Conservation (phyloP, 1,140 invertebrate genomes). For the Drosophila sechellia region DNA sequence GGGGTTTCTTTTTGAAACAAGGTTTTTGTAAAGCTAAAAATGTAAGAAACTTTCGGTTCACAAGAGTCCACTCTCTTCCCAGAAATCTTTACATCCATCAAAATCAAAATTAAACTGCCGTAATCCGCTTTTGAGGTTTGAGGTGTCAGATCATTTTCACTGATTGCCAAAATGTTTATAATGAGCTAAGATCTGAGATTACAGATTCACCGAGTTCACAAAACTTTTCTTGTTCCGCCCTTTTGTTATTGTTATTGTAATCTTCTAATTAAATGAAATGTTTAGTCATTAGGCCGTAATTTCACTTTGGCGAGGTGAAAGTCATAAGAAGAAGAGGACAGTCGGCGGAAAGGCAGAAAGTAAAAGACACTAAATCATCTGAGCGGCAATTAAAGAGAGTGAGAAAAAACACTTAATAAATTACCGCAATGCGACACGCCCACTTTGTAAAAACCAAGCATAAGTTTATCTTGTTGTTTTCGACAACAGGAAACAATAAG, state of each 20-base stretch:
- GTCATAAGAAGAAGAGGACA: constrained; percentile 49
- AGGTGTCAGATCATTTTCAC: constrained; percentile 54
- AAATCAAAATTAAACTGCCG: constrained; percentile 2
- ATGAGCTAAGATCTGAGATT: constrained; percentile 35
- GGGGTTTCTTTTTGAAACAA: constrained; percentile 1
- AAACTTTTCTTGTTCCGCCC: constrained; percentile 56
- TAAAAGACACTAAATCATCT: constrained; percentile 50
- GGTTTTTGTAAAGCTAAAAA: neutral
- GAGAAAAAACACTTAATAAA: constrained; percentile 70
- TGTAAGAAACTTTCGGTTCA: neutral
- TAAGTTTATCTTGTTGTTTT: constrained; percentile 6
- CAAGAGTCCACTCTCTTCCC: neutral
- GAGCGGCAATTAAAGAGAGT: constrained; percentile 61
- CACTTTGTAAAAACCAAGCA: constrained; percentile 43
- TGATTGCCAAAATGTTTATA: constrained; percentile 45
- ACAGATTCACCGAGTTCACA: constrained; percentile 45
- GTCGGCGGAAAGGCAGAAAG: constrained; percentile 37
- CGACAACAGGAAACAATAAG: constrained; percentile 37
- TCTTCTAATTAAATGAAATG: constrained; percentile 78
- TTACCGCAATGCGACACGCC: constrained; percentile 58
- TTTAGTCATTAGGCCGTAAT: constrained; percentile 76
- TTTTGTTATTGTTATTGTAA: constrained; percentile 24
- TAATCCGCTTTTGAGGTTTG: constrained; percentile 40
- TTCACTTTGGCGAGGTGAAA: constrained; percentile 75
- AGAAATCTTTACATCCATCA: constrained; percentile 34